Base-by-base conservation (phyloP, 2,797 vertebrate species). In the Tiaroga cobitis region DNA sequence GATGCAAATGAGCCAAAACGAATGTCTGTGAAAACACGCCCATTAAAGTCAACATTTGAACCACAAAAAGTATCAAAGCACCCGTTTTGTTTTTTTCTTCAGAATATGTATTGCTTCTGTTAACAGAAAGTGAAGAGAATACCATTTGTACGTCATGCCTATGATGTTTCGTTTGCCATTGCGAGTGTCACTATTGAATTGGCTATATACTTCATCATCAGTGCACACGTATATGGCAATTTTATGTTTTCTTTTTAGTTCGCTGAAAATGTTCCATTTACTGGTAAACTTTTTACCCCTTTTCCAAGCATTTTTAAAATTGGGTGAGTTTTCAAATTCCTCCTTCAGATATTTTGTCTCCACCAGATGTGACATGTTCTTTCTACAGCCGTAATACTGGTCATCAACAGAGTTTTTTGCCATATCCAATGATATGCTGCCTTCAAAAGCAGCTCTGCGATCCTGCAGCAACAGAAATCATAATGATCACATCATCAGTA, bases 181-280 rank as follows among this genome's bases (percentile, higher is more conserved):
- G n/a, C 24, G 24, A n/a, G 56, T 59, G 56, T 59, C 56, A 2
- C 0, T 5, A 59, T 11, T 59, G 56, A 59, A 59, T 59, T 1
- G 1, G 2, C 4, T 0, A 11, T 11, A n/a, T 59, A 59, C 24
- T 0, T 0, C 1, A 13, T n/a, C 0, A n/a, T 0, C 1, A n/a
- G 24, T 3, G 9, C 5, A 59, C 9, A n/a, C 56, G 3, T 59
- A 2, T 11, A 59, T n/a, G 24, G 56, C 56, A 59, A 11, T 59
- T 59, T 59, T 5, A 11, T 13, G 56, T 59, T 2, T n/a, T 59
- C 4, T 59, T n/a, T 4, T 0, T n/a, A 59, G 9, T 11, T 11
- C 10, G 24, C 24, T 2, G 0, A 11, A 5, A 11, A n/a, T 4
- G 0, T n/a, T 59, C 56, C 24, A n/a, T 59, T 1, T 59, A 2